phyloP scores from a whole-genome alignment of 2,888 invertebrate genomes.

The Ectropis crepuscularia region DNA sequence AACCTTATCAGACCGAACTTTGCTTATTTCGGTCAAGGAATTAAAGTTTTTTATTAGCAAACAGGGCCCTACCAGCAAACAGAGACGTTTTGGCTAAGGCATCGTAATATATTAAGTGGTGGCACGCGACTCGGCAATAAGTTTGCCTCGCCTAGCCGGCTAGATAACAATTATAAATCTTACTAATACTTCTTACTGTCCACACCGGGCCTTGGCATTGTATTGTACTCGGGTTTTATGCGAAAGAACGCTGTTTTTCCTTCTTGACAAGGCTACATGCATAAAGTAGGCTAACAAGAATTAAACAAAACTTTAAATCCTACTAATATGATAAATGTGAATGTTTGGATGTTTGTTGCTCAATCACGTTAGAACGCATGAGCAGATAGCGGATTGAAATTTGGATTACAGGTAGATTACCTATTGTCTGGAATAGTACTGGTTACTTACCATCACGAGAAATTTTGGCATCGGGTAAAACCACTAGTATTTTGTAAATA shows the following conservation, averaged over 20 bases:
- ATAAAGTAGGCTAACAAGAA: neutral
- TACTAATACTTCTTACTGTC: conserved; percentile 77
- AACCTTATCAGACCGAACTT: conserved; percentile 30
- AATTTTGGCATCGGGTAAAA: too few relatives aligned
- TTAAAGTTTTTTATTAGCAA: conserved; percentile 66
- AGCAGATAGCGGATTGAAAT: too few relatives aligned
- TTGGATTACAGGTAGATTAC: too few relatives aligned
- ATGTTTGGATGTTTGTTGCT: too few relatives aligned
- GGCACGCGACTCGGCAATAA: conserved; percentile 78
- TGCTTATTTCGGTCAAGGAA: conserved; percentile 42
- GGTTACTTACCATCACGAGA: too few relatives aligned
- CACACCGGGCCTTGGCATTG: conserved; percentile 57
- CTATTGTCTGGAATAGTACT: too few relatives aligned
- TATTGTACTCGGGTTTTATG: conserved; percentile 33
- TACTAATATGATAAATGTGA: too few relatives aligned
- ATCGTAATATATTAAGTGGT: conserved; percentile 75
- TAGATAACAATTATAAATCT: conserved; percentile 81
- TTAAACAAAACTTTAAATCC: too few relatives aligned
- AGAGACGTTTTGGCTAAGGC: conserved; percentile 76
- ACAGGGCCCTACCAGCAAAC: conserved; percentile 69
- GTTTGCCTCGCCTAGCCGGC: conserved; percentile 72
- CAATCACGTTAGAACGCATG: too few relatives aligned
- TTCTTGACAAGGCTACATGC: conserved; percentile 4
- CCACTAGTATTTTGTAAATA: too few relatives aligned
- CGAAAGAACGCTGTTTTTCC: conserved; percentile 25